These are phyloP conservation scores for Caenorhabditis afra DNA, from an alignment of 2,888 invertebrate genomes.

Conservation along the genomic window DNA sequence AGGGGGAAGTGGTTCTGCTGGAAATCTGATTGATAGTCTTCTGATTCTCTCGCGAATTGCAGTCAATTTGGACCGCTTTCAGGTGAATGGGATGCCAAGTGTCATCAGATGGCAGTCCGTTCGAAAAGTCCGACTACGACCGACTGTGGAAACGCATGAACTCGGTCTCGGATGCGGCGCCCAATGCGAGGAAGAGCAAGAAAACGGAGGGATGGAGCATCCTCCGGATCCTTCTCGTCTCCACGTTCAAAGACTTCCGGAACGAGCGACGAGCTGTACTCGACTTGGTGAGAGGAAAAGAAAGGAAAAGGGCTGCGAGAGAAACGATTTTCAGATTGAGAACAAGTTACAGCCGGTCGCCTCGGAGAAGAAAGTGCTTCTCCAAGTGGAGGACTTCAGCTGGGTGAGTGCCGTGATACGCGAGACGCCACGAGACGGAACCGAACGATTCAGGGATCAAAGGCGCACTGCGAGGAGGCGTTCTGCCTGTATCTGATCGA, in stretches of 20 bases:
- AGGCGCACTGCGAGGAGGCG: slow-evolving; percentile 56
- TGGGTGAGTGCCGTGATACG: slow-evolving; percentile 39
- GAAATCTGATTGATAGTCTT: too few relatives aligned
- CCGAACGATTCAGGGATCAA: slow-evolving; percentile 49
- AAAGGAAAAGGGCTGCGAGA: background rate
- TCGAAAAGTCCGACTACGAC: slow-evolving; percentile 52
- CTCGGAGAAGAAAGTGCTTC: slow-evolving; percentile 40
- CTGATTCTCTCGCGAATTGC: too few relatives aligned
- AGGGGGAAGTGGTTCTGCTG: slow-evolving; percentile 5
- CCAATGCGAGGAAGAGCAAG: background rate
- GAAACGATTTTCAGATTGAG: slow-evolving; percentile 45
- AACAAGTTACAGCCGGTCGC: slow-evolving; percentile 53
- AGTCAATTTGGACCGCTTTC: background rate
- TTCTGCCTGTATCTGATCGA: slow-evolving; percentile 58
- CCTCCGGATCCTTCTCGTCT: slow-evolving; percentile 54
- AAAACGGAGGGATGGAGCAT: slow-evolving; percentile 54
- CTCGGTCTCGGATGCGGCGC: slow-evolving; percentile 8
- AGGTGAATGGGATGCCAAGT: slow-evolving; percentile 60
- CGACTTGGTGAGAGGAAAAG: slow-evolving; percentile 27
- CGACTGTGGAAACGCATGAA: slow-evolving; percentile 52
- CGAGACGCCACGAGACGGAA: slow-evolving; percentile 1
- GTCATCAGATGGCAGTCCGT: slow-evolving; percentile 55
- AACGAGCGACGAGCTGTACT: slow-evolving; percentile 47
- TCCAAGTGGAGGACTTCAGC: slow-evolving; percentile 68
- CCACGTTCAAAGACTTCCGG: slow-evolving; percentile 66